Evolutionary conservation across 2,888 invertebrate genomes (phyloP).

Genomic region (Coleophora flavipennella): DNA sequence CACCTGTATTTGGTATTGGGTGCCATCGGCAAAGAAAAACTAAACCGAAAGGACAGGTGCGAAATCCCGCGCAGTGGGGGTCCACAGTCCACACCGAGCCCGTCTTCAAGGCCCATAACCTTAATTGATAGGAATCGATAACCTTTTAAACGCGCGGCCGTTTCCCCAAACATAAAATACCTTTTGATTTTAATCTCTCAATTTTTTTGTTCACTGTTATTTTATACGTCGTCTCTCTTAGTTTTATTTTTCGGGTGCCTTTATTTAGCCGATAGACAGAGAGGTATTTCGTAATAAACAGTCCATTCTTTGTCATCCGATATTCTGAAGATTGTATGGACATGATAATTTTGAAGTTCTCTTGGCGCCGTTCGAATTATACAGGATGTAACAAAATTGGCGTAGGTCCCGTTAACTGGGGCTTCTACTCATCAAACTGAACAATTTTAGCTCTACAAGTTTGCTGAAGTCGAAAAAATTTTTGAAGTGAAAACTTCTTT

Average conservation of each 20-base stretch:
- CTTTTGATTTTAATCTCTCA: conserved; percentile 62
- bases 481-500: too few relatives aligned
- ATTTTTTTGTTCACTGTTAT: conserved; percentile 54
- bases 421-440: too few relatives aligned
- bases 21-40: conserved; percentile 52
- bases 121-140: conserved; percentile 73
- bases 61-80: conserved; percentile 65
- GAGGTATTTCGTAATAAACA: conserved; percentile 69
- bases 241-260: conserved; percentile 69
- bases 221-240: conserved; percentile 51
- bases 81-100: conserved; percentile 35
- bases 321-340: conserved; percentile 53
- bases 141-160: conserved; percentile 64
- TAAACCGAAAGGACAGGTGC: conserved; percentile 55
- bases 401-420: too few relatives aligned
- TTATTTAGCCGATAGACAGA: conserved; percentile 44
- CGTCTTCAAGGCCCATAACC: conserved; percentile 63
- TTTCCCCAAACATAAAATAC: conserved; percentile 65
- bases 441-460: too few relatives aligned
- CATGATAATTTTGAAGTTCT: conserved; percentile 42
- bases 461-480: too few relatives aligned
- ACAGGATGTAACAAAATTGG: too few relatives aligned
- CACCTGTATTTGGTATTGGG: conserved; percentile 56
- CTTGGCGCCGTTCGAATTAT: conserved; percentile 54
- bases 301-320: conserved; percentile 67